These are phyloP conservation scores for Cremastobaeus sp. DNA, from an alignment of 2,888 invertebrate species.

Conservation along the genomic window DNA sequence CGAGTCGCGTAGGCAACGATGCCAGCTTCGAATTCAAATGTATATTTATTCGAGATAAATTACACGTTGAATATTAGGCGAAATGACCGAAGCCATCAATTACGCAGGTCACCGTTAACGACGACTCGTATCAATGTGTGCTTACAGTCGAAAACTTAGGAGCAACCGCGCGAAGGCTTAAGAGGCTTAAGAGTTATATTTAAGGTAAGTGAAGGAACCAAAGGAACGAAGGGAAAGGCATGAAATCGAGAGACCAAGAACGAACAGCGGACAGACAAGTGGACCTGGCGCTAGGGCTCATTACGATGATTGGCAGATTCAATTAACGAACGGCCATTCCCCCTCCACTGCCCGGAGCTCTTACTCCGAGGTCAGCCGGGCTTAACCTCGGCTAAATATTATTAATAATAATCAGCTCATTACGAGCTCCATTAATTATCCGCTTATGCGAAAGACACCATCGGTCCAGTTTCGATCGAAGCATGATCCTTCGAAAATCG, in stretches of 20 bases:
- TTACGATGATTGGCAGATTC: slow-evolving; percentile 90
- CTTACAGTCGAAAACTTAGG: slow-evolving; percentile 25
- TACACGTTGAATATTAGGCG: slow-evolving; percentile 26
- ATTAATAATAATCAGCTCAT: slow-evolving; percentile 78
- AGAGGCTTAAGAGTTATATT: too few species aligned
- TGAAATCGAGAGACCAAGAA: slow-evolving; percentile 63
- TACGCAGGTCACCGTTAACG: slow-evolving; percentile 29
- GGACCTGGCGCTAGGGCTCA: slow-evolving; percentile 81
- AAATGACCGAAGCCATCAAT: slow-evolving; percentile 27
- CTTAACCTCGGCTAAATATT: slow-evolving; percentile 77
- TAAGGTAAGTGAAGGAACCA: slow-evolving; percentile 30
- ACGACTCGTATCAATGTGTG: slow-evolving; percentile 15
- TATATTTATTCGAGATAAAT: too few species aligned
- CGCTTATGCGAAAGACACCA: slow-evolving; percentile 64
- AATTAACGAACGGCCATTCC: slow-evolving; percentile 81
- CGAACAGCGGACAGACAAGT: slow-evolving; percentile 66
- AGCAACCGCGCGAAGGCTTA: slow-evolving; percentile 42
- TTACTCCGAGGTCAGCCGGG: slow-evolving; percentile 73
- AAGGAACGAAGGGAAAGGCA: slow-evolving; percentile 52
- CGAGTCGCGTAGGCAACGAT: too few species aligned
- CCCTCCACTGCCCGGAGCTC: slow-evolving; percentile 65
- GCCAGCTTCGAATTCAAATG: too few species aligned
- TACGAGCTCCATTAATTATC: slow-evolving; percentile 77
- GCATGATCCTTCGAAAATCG: slow-evolving; percentile 58
- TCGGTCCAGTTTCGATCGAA: slow-evolving; percentile 66